Conservation (phyloP, 1,140 invertebrate genomes). For the Euura lappo region DNA sequence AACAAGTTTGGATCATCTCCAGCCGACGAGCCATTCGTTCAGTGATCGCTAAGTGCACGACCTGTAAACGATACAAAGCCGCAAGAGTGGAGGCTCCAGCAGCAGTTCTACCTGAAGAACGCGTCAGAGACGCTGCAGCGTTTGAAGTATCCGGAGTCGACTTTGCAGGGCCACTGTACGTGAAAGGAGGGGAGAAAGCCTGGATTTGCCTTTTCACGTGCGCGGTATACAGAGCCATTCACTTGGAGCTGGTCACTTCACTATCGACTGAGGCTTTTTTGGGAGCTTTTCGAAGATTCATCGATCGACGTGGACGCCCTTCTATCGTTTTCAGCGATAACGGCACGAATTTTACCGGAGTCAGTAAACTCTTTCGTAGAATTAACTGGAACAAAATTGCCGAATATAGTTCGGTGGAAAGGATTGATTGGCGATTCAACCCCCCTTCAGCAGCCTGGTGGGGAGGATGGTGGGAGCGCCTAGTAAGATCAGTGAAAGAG, state of each 20-base stretch:
- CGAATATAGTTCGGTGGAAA: background rate
- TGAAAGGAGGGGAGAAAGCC: constrained; percentile 30
- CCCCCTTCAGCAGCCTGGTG: constrained; percentile 48
- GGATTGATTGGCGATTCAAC: constrained; percentile 45
- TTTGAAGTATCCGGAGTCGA: constrained; percentile 50
- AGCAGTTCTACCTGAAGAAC: constrained; percentile 34
- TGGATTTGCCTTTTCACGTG: constrained; percentile 35
- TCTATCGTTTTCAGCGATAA: constrained; percentile 20
- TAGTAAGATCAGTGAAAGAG: constrained; percentile 45
- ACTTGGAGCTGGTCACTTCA: constrained; percentile 29
- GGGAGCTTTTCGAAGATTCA: constrained; percentile 17
- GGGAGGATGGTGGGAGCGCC: constrained; percentile 52
- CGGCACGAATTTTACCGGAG: constrained; percentile 25
- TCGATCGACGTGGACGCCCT: constrained; percentile 19
- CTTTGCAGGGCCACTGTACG: constrained; percentile 48
- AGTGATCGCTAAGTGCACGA: constrained; percentile 32
- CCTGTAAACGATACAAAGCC: constrained; percentile 32
- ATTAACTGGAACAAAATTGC: constrained; percentile 8
- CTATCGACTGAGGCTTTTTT: constrained; percentile 25
- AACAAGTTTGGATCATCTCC: constrained; percentile 34
- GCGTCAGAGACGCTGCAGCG: constrained; percentile 34
- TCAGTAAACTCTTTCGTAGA: constrained; percentile 3
- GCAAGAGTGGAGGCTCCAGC: constrained; percentile 30
- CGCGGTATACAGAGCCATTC: constrained; percentile 27
- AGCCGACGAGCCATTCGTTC: constrained; percentile 18